Base-by-base conservation (phyloP, 2,888 invertebrate genomes). In the Harpagoxenus sublaevis region DNA sequence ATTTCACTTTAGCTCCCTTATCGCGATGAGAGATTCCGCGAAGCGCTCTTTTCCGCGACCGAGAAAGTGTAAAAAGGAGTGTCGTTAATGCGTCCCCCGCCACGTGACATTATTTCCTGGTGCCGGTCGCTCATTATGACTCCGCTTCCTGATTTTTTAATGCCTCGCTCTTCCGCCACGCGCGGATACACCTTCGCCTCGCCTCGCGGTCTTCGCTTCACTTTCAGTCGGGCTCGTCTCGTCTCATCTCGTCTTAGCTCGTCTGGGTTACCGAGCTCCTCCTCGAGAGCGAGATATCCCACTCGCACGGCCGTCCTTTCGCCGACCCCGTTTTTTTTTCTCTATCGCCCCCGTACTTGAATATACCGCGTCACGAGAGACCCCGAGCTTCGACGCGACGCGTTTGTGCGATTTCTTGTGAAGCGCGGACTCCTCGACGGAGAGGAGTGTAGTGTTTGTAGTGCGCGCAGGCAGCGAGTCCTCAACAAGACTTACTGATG, bases 141-240 rank as follows among this genome's bases (percentile, higher is more conserved):
- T 87, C 84, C 87, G 87, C 88, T 87, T 87, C 85, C 82, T 84
- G 87, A 87, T 85, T 88, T 85, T 83, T 82, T 87, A 85, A 81
- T 82, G 62, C 45, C 82, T 28, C 63, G 51, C 86, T 90, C 88
- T 83, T 85, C 83, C 87, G 85, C 85, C 91, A 93, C 92, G 91
- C 92, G 90, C 92, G 91, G 92, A 89, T 92, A 91, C 88, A 89
- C 89, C 53, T 35, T 81, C 78, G 57, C 84, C 70, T 18, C 75
- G 84, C 23, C 23, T 23, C 23, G 23, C 23, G 23, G 23, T 23
- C 0, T 23, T 23, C 23, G 77, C 85, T 82, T 85, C 57, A 79
- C 53, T 81, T 83, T 83, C 68, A 53, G 71, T 75, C 55, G 51
- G 70, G 42, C 86, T 87, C 77, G 84, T 82, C 87, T n/a, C 57